phyloP scores from a whole-genome alignment of 2,797 vertebrate genomes.

The Morelia viridis region DNA sequence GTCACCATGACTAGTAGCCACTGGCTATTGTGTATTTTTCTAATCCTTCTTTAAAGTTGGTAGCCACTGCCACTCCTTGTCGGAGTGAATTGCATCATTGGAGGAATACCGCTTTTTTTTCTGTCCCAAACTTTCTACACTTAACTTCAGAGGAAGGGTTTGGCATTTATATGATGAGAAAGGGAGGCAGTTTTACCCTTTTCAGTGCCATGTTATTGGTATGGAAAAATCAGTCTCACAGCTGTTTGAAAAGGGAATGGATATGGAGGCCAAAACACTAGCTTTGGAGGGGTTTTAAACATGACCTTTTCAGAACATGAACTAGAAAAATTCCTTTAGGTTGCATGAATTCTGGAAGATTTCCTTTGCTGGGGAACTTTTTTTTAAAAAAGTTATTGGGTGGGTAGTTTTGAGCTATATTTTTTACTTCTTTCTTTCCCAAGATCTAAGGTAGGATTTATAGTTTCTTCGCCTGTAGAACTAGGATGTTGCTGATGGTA shows the following conservation, averaged over 20 bases:
- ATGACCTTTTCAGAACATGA: slow-evolving; percentile 6
- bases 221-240: neutral
- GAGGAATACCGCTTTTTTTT: too few relatives aligned
- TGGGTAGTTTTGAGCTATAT: neutral
- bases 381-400: neutral
- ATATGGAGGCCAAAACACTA: neutral
- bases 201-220: too few relatives aligned
- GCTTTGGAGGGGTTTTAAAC: neutral
- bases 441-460: neutral
- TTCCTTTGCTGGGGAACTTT: neutral
- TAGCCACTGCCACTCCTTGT: too few relatives aligned
- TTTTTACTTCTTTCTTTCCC: neutral
- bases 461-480: neutral
- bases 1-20: too few relatives aligned
- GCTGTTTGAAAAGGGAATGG: neutral
- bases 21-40: too few relatives aligned
- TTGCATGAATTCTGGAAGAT: neutral
- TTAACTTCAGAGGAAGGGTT: too few relatives aligned
- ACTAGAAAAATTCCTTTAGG: neutral
- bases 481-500: neutral
- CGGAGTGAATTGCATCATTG: too few relatives aligned
- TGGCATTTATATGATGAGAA: too few relatives aligned
- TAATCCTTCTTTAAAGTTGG: too few relatives aligned
- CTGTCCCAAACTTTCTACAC: too few relatives aligned
- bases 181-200: too few relatives aligned